These are phyloP conservation scores for Paracanthobrama guichenoti DNA, from an alignment of 2,113 vertebrate species.

Conservation along the genomic window DNA sequence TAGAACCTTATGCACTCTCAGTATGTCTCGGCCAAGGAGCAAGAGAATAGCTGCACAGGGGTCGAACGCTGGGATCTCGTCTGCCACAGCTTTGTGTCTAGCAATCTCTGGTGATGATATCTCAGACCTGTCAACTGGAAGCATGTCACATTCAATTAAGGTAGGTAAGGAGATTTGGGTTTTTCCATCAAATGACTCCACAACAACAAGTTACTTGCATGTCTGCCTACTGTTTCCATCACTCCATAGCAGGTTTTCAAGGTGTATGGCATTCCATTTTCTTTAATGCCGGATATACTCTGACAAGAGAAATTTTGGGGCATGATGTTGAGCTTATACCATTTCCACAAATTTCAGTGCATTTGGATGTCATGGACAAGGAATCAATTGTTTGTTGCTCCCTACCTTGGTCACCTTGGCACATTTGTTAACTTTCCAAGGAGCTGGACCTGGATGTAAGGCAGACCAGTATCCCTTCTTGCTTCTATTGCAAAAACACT, in stretches of 20 bases:
- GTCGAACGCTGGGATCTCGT: not conserved
- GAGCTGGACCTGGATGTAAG: constrained; percentile 28
- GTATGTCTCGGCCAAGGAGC: not conserved
- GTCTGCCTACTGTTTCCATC: not conserved
- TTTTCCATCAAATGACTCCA: not conserved
- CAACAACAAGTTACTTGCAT: not conserved
- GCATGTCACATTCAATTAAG: constrained; percentile 10
- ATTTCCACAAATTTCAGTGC: constrained; percentile 31
- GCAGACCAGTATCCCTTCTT: no score
- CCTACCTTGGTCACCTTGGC: not conserved
- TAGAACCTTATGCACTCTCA: not conserved
- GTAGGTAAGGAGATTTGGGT: not conserved
- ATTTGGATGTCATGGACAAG: not conserved
- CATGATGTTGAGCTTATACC: not conserved
- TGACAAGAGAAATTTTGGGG: not conserved
- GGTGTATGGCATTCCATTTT: not conserved
- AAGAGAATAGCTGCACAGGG: not conserved
- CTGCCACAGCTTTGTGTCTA: not conserved
- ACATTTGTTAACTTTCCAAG: not conserved
- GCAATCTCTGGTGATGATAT: not conserved
- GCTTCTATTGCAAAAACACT: no score
- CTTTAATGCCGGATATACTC: not conserved
- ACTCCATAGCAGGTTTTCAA: constrained; percentile 17
- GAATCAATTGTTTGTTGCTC: not conserved
- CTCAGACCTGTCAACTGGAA: not conserved